Base-by-base conservation (phyloP, 2,888 invertebrate genomes). In the Lasioglossum pauxillum region DNA sequence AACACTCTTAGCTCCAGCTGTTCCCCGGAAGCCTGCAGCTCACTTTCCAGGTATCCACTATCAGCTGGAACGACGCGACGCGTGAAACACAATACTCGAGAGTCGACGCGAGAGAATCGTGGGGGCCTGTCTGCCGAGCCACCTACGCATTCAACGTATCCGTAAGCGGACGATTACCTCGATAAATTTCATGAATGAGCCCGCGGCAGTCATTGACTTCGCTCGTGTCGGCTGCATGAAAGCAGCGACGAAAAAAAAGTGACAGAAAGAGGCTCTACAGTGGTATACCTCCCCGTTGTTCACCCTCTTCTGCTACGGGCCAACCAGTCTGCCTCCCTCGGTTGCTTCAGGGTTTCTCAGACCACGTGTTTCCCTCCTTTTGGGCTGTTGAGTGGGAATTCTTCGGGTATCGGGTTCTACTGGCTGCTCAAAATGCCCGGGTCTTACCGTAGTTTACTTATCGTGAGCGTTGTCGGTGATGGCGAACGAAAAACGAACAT, bases 161-260 rank as follows among this genome's bases (percentile, higher is more conserved):
- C 82, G 84, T 90, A 87, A 90, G 84, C 84, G 83, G 85, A 81
- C 87, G 89, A 91, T 92, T 92, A 91, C 88, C 90, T 78, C 87
- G 91, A 92, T 92, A 90, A 89, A 91, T 92, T 92, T 92, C 89
- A 90, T 91, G 91, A 92, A 92, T 92, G 91, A 88, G 82, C 88
- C 85, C 85, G 84, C 87, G 87, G 85, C 89, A 90, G 89, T 92
- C 89, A 86, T 89, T 91, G 91, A 90, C 90, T 92, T 82, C 85
- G 84, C 91, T 89, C 78, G 87, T 77, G 87, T 76, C 80, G 77
- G 38, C 77, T 78, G 82, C 80, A 78, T 79, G 88, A 87, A 90
- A 83, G 84, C 85, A 84, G 80, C 73, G 71, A 83, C 82, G 80
- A 83, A 83, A 84, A 83, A 83, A 84, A 83, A 82, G 31, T 16